Evolutionary conservation across 92 coral and sea anemone genomes (phyloP), one percentile per base, ranked within the genome.

Genomic region (Epizoanthus stellaris): DNA sequence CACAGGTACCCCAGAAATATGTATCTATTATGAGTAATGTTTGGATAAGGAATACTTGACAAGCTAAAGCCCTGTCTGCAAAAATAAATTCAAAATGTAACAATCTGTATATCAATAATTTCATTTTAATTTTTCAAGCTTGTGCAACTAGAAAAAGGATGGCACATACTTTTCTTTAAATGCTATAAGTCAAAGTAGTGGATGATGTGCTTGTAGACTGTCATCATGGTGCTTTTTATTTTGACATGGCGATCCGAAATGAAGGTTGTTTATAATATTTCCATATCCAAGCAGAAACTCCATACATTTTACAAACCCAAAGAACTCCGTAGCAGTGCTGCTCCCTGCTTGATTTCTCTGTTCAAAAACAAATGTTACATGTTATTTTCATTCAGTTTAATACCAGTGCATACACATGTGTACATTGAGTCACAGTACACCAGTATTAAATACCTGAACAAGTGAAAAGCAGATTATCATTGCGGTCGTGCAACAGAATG

Each of bases 321-420:
- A 19, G 40, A 70, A 70, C 21, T 1, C 75, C 75, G 0, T 70
- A 20, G 14, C 75, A 25, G 63, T 42, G 38, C 82, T 59, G 67
- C 67, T 54, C 43, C 82, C 82, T 54, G 82, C 82, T 57, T 76
- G 82, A 23, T 76, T 76, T 76, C 82, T 76, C 69, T 76, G 82
- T 76, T 56, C 49, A 76, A 43, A 6, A 43, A 43, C 2, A 4
- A 43, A 43, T 43, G 36, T 4, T 43, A 6, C 8, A 43, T 6
- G 8, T 43, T 43, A 4, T 43, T 43, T 43, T 43, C 49, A 43
- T 4, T 43, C 49, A 43, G 36, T 30, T 30, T 30, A 30, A 30
- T 30, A 30, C 36, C 36, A 30, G 36, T 30, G 36, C 36, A 30
- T 1, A 30, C 2, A 30, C 36, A 30, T 30, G 36, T 30, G 36